Evolutionary conservation across 2,888 invertebrate species (phyloP), one percentile per base, ranked within the genome.

Genomic region (Yponomeuta evonymella): DNA sequence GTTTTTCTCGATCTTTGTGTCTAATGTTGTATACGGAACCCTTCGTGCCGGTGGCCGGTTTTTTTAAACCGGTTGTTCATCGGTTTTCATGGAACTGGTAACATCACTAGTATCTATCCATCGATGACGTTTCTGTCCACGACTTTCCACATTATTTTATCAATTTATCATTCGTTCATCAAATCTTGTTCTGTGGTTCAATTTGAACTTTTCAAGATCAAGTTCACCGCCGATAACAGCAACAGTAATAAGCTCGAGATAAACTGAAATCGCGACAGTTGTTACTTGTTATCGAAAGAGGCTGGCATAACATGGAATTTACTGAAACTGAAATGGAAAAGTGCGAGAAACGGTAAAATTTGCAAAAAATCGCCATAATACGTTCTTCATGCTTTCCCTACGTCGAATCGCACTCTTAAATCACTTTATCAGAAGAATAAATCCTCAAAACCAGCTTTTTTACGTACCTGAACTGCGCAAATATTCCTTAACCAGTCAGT

Each of bases 321-420:
- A 75, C 73, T 48, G 51, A 43, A 43, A 76, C 73, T 58, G 79
- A 81, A 77, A 72, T 79, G 69, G 72, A 76, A 65, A 72, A 75
- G 36, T 82, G 79, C 73, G 69, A 74, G n/a, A 69, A 72, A 58
- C 76, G 80, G 80, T 81, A 76, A 64, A 67, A 71, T 51, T 68
- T 15, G 51, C 51, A 58, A 15, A 58, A 15, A 2, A 12, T 15
- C 15, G 15, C 15, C 15, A 58, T 12, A 58, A 58, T 5, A 58
- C 3, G 12, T 15, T 58, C 15, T 8, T 5, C 3, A 1, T 2
- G 1, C 1, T 15, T 15, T 58, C 15, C 3, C 51, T 15, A 15
- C 15, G 12, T 51, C 51, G 2, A 12, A 51, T 51, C 51, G 9
- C 51, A 12, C 10, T 2, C 10, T 12, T 10, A 51, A 51, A 51